Evolutionary conservation across 2,888 invertebrate species (phyloP).

Genomic region (Xanthorhoe designata): DNA sequence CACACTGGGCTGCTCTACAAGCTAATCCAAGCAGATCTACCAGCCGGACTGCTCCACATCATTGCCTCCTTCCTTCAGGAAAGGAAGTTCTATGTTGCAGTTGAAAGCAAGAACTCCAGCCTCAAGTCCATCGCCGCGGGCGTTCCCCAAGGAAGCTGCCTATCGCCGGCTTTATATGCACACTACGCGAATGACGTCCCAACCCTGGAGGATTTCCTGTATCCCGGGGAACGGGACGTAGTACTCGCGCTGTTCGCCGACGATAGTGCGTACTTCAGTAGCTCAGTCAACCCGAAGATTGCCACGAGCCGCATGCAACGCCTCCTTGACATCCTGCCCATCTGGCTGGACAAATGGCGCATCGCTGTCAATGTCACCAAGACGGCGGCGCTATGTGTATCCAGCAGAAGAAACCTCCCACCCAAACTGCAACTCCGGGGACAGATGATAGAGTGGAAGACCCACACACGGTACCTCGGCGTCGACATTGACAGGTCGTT

Average conservation of each 20-base stretch:
- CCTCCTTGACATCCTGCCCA: slow-evolving; percentile 39
- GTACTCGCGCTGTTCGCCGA: slow-evolving; percentile 23
- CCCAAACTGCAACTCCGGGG: not conserved
- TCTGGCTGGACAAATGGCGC: slow-evolving; percentile 33
- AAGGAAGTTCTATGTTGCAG: not conserved
- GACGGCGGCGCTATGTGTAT: slow-evolving; percentile 20
- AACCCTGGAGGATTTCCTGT: not conserved
- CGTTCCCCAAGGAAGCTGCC: slow-evolving; percentile 19
- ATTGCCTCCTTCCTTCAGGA: not conserved
- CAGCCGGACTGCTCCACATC: not conserved
- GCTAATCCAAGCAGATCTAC: not conserved
- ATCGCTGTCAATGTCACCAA: slow-evolving; percentile 41
- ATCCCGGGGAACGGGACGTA: not conserved
- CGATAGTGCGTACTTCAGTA: slow-evolving; percentile 10
- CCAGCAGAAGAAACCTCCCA: not conserved
- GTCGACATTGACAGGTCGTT: slow-evolving; percentile 39
- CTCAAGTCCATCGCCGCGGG: not conserved
- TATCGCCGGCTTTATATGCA: slow-evolving; percentile 40
- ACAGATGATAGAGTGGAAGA: not conserved
- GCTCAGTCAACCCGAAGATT: not conserved
- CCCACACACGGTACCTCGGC: not conserved
- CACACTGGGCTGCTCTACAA: slow-evolving; percentile 50
- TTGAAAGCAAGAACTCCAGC: slow-evolving; percentile 7
- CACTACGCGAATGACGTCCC: slow-evolving; percentile 44
- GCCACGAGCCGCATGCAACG: slow-evolving; percentile 6